phyloP scores from a whole-genome alignment of 2,888 invertebrate species.

The Synergus itoensis region DNA sequence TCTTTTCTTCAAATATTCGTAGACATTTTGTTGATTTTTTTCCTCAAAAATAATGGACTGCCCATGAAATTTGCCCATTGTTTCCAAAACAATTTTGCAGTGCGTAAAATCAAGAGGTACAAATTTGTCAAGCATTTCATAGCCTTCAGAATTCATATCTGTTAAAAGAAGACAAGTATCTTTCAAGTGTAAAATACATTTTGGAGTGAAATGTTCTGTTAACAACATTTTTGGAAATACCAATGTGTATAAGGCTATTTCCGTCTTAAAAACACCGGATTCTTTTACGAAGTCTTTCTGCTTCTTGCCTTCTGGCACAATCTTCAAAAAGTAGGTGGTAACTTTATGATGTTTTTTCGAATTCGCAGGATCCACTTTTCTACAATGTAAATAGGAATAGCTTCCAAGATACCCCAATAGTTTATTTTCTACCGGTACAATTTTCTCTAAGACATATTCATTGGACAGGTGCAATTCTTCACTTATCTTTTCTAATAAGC shows the following conservation, averaged over 20 bases:
- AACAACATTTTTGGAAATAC: conserved; percentile 68
- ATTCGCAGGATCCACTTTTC: neutral
- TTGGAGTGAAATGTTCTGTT: conserved; percentile 59
- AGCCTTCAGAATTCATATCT: conserved; percentile 81
- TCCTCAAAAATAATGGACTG: conserved; percentile 79
- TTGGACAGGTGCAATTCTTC: conserved; percentile 3
- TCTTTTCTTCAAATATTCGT: neutral
- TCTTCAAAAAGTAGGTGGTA: neutral
- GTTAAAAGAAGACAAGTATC: conserved; percentile 77
- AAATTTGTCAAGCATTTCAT: conserved; percentile 45
- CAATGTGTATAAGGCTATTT: conserved; percentile 64
- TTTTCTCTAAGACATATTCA: neutral
- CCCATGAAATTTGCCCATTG: conserved; percentile 83
- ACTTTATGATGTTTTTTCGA: accelerated
- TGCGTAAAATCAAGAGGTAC: conserved; percentile 40
- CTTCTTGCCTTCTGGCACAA: neutral
- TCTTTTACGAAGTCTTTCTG: neutral
- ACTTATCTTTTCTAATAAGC: neutral
- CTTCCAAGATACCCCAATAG: neutral
- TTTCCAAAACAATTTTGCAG: conserved; percentile 79
- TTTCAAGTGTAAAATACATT: conserved; percentile 65
- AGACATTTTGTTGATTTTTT: conserved; percentile 56
- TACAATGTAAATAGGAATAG: neutral
- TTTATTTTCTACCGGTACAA: neutral
- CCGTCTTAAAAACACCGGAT: conserved; percentile 61